phyloP scores from a whole-genome alignment of 2,888 invertebrate species.

The Lamellibrachia columna region DNA sequence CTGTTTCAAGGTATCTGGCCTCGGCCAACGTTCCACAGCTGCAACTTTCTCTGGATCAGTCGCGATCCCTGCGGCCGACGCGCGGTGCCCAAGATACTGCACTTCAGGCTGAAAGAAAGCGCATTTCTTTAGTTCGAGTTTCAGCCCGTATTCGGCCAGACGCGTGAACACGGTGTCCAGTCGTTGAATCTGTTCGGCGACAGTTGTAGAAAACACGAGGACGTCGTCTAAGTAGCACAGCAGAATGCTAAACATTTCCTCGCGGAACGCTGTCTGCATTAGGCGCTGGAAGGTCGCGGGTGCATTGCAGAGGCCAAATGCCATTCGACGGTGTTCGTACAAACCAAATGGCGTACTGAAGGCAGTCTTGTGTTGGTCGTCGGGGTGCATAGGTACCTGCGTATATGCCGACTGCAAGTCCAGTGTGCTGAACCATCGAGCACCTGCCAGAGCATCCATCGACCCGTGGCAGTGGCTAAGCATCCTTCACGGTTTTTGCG shows the following conservation, averaged over 20 bases:
- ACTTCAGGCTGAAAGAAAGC: conserved; percentile 35
- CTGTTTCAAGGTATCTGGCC: conserved; percentile 25
- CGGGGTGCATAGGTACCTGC: conserved; percentile 35
- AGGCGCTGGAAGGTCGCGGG: too few relatives aligned
- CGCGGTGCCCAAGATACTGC: conserved; percentile 36
- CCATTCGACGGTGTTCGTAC: conserved; percentile 40
- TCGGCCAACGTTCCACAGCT: conserved; percentile 19
- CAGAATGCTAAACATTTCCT: too few relatives aligned
- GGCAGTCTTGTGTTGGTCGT: conserved; percentile 41
- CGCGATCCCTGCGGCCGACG: conserved; percentile 32
- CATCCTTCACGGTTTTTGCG: conserved; percentile 30
- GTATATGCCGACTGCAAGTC: conserved; percentile 39
- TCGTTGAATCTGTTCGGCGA: too few relatives aligned
- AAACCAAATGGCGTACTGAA: conserved; percentile 38
- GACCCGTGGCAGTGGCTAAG: conserved; percentile 32
- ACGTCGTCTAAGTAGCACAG: too few relatives aligned
- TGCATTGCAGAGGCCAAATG: conserved; percentile 41
- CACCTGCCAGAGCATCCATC: conserved; percentile 30
- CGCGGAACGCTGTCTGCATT: too few relatives aligned
- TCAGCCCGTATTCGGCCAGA: conserved; percentile 32
- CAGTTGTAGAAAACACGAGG: too few relatives aligned
- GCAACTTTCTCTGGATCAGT: conserved; percentile 28
- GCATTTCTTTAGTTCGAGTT: conserved; percentile 39
- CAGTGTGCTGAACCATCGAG: conserved; percentile 38
- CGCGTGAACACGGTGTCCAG: conserved; percentile 37